These are phyloP conservation scores for Jordanella pulchra DNA, from an alignment of 2,797 vertebrate species.

Conservation along the genomic window DNA sequence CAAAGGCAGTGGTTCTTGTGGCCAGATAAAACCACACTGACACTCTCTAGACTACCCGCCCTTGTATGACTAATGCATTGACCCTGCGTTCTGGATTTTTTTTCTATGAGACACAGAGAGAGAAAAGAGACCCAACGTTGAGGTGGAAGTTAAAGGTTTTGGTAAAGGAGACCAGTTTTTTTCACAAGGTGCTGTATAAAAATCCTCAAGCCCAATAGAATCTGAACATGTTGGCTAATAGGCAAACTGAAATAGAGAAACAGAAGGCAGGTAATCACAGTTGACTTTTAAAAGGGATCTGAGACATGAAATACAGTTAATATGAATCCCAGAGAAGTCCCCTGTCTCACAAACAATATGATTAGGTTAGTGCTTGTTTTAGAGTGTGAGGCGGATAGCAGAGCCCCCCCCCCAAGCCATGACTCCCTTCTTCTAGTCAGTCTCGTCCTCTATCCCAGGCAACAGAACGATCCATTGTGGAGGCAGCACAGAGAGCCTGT, in stretches of 20 bases:
- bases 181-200: neutral
- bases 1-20: neutral
- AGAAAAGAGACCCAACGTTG: neutral
- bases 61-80: neutral
- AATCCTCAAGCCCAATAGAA: neutral
- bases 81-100: neutral
- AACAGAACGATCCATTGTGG: constrained; percentile 73
- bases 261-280: neutral
- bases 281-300: constrained; percentile 25
- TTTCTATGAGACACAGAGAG: neutral
- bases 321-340: neutral
- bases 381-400: constrained; percentile 33
- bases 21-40: constrained; percentile 13
- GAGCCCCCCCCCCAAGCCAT: constrained; percentile 18
- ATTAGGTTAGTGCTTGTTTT: constrained; percentile 49
- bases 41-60: neutral
- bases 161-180: neutral
- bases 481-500: constrained; percentile 72
- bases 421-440: constrained; percentile 47
- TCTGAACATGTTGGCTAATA: neutral
- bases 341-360: constrained; percentile 16
- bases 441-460: constrained; percentile 44
- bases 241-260: constrained; percentile 13
- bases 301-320: constrained; percentile 23
- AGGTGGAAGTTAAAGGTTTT: neutral